Base-by-base conservation (phyloP, 2,888 invertebrate genomes). In the Ptycholaimellus sp. region DNA sequence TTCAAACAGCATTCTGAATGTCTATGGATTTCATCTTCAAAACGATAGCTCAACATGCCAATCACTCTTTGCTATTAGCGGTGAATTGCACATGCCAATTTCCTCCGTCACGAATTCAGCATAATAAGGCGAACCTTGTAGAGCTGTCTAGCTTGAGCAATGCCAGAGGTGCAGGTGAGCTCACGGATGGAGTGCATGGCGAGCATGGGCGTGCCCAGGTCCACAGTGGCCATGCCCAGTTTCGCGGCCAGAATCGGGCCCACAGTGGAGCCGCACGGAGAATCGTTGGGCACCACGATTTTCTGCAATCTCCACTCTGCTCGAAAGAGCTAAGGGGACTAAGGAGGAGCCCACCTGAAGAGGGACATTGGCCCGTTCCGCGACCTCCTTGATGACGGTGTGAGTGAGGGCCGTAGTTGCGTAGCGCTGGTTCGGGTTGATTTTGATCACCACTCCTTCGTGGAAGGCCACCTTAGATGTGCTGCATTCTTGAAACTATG, bases 171-270 rank as follows among this genome's bases (percentile, higher is more conserved):
- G 44, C 58, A 59, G 20, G 59, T 57, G 55, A 62, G 60, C 48
- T 66, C 66, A 20, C 66, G 49, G 44, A 64, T 63, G 9, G 64
- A 64, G 47, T 67, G 66, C 66, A 66, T 66, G 32, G 60, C 60
- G 36, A 66, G 53, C 46, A 64, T 64, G 2, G 66, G 58, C 4
- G 60, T 60, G 16, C 66, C 65, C 14, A 66, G 54, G 46, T 67
- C 66, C 22, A 66, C 50, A 2, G 65, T 63, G 16, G 56, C 54
- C 44, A 66, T 56, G 2, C 64, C 65, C 20, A 66, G 55, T 41
- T 57, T 59, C 22, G 63, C 54, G 2, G 65, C 55, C 52, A 66
- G 53, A 39, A 65, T 62, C n/a, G 66, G 66, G 3, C 66, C 66
- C 25, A 66, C 63, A 16, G 66, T 66, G 3, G 60, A 59, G 16